Base-by-base conservation (phyloP, 2,797 vertebrate species). In the Sebastes matsubarae region DNA sequence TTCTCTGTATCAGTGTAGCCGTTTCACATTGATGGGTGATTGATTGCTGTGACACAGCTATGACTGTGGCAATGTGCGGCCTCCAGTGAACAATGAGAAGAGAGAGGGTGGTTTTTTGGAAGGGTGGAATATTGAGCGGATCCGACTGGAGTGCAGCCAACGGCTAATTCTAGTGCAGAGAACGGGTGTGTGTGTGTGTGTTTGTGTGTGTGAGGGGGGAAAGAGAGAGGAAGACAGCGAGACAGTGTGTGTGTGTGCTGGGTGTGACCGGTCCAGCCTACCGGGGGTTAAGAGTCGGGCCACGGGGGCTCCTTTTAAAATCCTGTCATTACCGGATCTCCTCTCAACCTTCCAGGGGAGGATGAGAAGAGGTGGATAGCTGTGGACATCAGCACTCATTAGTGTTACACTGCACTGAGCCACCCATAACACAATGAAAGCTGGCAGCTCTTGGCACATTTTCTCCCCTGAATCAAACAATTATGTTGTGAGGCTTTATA, bases 61-160 rank as follows among this genome's bases (percentile, higher is more conserved):
- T 83, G 87, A 92, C 87, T 89, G 84, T 93, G 83, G 81, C 82
- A 80, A 79, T 66, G 81, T 70, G 82, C 55, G 72, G 91, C 90
- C 84, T 91, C 76, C 79, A 83, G 87, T 88, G 85, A 89, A 87
- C 82, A 82, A 86, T 81, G 86, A 88, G 79, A 83, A 81, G 84
- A 72, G 87, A 85, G 84, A 81, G 89, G 88, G 34, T 67, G 64
- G 24, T 86, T 92, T 72, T 92, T 92, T 90, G 83, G 87, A 89
- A 60, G 89, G 85, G 77, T 88, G 84, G 84, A 88, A 70, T 94
- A 95, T 94, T 90, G 94, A 95, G 81, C 84, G 54, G 87, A 86
- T 91, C 78, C 82, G 89, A 88, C 88, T 95, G 94, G 94, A 93
- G 86, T 58, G 77, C 75, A 80, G 93, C 94, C 94, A 93, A 70